These are phyloP conservation scores for Oryzias curvinotus DNA, from an alignment of 2,113 vertebrate genomes.

Conservation along the genomic window DNA sequence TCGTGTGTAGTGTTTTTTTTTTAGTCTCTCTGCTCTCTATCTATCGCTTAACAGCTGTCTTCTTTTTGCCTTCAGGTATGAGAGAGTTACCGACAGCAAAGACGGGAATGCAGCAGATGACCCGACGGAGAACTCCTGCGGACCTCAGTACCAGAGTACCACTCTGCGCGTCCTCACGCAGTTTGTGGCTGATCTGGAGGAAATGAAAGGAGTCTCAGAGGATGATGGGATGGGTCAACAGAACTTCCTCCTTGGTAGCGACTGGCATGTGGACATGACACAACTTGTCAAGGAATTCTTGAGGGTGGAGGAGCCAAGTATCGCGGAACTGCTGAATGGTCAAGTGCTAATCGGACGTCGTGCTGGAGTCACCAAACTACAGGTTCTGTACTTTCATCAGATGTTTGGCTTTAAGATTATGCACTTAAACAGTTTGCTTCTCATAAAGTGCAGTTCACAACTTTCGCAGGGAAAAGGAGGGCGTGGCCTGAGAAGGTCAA, in stretches of 20 bases:
- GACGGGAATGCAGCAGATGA: slow-evolving; percentile 77
- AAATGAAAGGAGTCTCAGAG: slow-evolving; percentile 33
- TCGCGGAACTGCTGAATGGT: slow-evolving; percentile 82
- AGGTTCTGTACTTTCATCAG: slow-evolving; percentile 74
- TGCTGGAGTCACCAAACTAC: slow-evolving; percentile 87
- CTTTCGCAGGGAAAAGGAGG: no score
- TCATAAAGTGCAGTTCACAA: no score
- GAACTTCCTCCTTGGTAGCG: slow-evolving; percentile 82
- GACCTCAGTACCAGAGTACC: slow-evolving; percentile 91
- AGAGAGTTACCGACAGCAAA: slow-evolving; percentile 78
- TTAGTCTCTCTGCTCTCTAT: not conserved
- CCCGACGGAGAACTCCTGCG: slow-evolving; percentile 79
- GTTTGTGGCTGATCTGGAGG: slow-evolving; percentile 82
- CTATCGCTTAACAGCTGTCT: not conserved
- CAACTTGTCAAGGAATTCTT: slow-evolving; percentile 87
- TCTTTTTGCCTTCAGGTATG: slow-evolving; percentile 44
- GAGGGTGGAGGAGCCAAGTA: slow-evolving; percentile 82
- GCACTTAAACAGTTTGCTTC: no score
- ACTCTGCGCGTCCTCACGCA: slow-evolving; percentile 88
- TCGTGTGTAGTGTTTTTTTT: not conserved
- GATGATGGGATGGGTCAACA: slow-evolving; percentile 77
- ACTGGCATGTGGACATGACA: slow-evolving; percentile 93
- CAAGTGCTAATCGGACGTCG: slow-evolving; percentile 83
- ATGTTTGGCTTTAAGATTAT: no score
- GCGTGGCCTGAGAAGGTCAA: no score